Evolutionary conservation across 2,888 invertebrate species (phyloP).

Genomic region (Ceraclea dissimilis): DNA sequence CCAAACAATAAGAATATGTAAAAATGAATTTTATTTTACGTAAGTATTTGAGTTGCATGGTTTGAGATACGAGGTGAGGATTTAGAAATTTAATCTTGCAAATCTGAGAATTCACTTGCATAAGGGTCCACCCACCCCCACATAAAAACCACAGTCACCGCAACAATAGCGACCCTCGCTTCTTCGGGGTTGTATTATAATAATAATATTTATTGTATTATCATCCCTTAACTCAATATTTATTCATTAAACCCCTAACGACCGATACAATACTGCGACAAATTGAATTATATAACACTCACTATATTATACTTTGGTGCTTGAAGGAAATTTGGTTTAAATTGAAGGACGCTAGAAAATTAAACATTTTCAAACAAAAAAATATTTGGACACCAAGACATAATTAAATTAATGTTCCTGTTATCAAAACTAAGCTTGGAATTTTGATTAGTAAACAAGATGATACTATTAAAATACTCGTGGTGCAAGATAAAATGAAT

Average conservation of each 20-base stretch:
- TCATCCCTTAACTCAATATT: slow-evolving; percentile 18
- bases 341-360: too few species aligned
- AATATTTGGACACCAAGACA: too few species aligned
- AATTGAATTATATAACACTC: slow-evolving; percentile 22
- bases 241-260: slow-evolving; percentile 22
- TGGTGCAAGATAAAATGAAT: too few species aligned
- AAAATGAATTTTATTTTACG: too few species aligned
- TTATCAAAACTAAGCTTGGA: too few species aligned
- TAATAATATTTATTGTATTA: background rate
- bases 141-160: slow-evolving; percentile 1
- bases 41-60: background rate
- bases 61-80: background rate
- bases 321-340: too few species aligned
- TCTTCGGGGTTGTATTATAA: background rate
- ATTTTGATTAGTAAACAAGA: too few species aligned
- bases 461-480: too few species aligned
- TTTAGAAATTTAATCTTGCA: background rate
- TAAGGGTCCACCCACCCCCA: background rate
- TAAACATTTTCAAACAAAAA: too few species aligned
- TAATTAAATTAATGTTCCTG: too few species aligned
- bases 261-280: slow-evolving; percentile 19
- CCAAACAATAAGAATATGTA: too few species aligned
- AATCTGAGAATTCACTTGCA: background rate
- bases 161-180: background rate
- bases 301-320: too few species aligned